Conservation (phyloP, 2,797 vertebrate genomes). For the Calcarius lapponicus region DNA sequence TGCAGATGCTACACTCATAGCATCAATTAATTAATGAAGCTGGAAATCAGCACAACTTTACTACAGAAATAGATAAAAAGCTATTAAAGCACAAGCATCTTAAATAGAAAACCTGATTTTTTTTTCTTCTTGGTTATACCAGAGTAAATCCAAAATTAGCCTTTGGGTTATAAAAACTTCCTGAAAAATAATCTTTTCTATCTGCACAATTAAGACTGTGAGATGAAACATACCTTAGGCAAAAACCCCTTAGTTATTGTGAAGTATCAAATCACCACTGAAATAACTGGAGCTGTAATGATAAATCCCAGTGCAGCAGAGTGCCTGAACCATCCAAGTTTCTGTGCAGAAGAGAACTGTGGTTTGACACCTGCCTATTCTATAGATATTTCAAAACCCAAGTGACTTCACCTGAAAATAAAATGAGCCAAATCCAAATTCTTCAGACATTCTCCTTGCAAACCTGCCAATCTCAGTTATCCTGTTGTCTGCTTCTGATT, state of each 20-base stretch:
- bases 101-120: neutral
- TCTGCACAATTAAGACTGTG: neutral
- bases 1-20: neutral
- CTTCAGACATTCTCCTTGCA: neutral
- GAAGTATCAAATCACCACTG: neutral
- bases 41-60: conserved; percentile 3
- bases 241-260: neutral
- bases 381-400: neutral
- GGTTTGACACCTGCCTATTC: neutral
- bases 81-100: neutral
- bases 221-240: neutral
- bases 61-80: conserved; percentile 1
- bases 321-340: accelerated
- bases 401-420: neutral
- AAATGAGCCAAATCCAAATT: neutral
- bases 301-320: neutral
- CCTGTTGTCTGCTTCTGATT: neutral
- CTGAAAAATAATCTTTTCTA: neutral
- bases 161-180: neutral
- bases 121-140: neutral
- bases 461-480: neutral
- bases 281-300: neutral
- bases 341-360: neutral
- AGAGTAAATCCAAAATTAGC: neutral
- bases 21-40: conserved; percentile 31